Conservation (phyloP, 2,113 vertebrate genomes). For the Dermatemys mawii region DNA sequence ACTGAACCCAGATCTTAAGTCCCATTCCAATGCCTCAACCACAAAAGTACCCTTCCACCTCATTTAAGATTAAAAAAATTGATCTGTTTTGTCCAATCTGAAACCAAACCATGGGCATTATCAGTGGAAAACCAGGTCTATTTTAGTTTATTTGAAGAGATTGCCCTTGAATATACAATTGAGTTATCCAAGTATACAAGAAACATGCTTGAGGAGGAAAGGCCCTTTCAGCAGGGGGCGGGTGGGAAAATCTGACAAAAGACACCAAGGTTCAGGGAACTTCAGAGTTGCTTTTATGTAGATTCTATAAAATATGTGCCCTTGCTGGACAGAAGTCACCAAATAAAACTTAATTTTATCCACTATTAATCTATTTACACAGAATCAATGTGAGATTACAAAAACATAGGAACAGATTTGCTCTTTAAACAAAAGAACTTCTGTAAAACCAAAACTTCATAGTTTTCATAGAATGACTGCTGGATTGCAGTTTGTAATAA, state of each 20-base stretch:
- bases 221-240: background rate
- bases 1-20: background rate
- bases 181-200: background rate
- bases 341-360: background rate
- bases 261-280: background rate
- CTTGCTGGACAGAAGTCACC: background rate
- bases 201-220: background rate
- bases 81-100: background rate
- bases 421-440: background rate
- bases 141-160: background rate
- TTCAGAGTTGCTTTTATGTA: background rate
- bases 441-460: background rate
- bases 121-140: background rate
- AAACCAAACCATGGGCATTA: background rate
- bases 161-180: background rate
- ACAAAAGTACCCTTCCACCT: background rate
- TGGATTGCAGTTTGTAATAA: conserved; percentile 42
- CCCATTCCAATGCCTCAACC: background rate
- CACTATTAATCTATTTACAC: background rate
- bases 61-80: background rate
- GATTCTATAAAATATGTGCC: background rate
- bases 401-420: background rate
- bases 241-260: background rate
- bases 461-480: background rate
- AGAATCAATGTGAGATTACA: background rate